phyloP scores from a whole-genome alignment of 2,888 invertebrate genomes.

The Chalcosyrphus nemorum region DNA sequence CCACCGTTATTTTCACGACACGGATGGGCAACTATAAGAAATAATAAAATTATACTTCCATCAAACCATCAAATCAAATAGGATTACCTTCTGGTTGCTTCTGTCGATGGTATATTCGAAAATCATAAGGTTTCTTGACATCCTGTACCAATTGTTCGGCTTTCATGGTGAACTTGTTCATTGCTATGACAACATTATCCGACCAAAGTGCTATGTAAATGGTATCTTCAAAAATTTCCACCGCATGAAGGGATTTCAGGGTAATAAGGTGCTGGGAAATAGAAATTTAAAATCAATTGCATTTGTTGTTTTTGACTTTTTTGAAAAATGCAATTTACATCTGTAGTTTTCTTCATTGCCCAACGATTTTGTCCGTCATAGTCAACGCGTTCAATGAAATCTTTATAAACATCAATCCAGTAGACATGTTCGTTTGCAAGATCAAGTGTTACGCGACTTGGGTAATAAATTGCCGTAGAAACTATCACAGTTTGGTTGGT shows the following conservation, averaged over 20 bases:
- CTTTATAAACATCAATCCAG: conserved; percentile 92
- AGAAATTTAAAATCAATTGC: neutral
- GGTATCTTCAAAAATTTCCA: conserved; percentile 88
- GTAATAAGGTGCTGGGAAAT: conserved; percentile 77
- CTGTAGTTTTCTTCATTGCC: conserved; percentile 79
- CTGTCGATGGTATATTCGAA: conserved; percentile 89
- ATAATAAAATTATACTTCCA: conserved; percentile 4
- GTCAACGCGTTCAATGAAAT: conserved; percentile 89
- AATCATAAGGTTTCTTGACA: conserved; percentile 85
- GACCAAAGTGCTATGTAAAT: conserved; percentile 89
- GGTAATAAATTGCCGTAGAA: conserved; percentile 88
- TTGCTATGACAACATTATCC: conserved; percentile 85
- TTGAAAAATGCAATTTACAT: conserved; percentile 76
- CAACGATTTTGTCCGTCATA: conserved; percentile 88
- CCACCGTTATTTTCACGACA: conserved; percentile 87
- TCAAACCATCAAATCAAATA: neutral
- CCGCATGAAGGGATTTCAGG: conserved; percentile 84
- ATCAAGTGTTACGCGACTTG: conserved; percentile 88
- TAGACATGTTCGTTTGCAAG: conserved; percentile 87
- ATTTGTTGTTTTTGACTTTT: neutral
- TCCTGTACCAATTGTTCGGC: conserved; percentile 83
- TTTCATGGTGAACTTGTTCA: conserved; percentile 84
- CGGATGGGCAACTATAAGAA: conserved; percentile 85
- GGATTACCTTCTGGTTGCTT: conserved; percentile 88
- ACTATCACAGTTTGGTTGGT: conserved; percentile 85